Base-by-base conservation (phyloP, 2,113 vertebrate genomes). In the Gila orcuttii region DNA sequence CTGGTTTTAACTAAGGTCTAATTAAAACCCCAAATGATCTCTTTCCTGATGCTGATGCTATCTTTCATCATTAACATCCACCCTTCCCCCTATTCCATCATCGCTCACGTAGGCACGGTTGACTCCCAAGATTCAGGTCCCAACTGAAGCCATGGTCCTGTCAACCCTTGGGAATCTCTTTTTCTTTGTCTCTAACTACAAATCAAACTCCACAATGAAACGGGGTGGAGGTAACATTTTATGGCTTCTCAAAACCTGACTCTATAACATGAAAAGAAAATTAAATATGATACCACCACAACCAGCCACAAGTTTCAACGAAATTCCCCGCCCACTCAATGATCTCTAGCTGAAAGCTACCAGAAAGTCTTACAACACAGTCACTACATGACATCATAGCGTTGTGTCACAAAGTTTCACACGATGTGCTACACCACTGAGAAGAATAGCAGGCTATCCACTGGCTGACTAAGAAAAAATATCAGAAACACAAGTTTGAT, bases 401-500 rank as follows among this genome's bases (percentile, higher is more conserved):
- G 36, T 81, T 85, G 42, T 85, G 79, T 87, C 82, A 87, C 68
- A 71, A 52, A 73, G 73, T 85, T 89, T 87, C 69, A 33, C 55
- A 17, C 2, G 2, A 33, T 19, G 75, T 62, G 79, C 69, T 52
- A 25, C 69, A 59, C 25, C 19, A 50, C 66, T 82, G 69, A 66
- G 9, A 77, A 17, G 60, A 73, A 57, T 42, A 73, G 28, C 31
- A 45, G 76, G 66, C 57, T 79, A 47, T 60, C 42, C 45, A 7
- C 31, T 47, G 4, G 3, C 6, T 73, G 82, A 84, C 21, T 19
- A 17, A 75, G 3, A 15, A 15, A 52, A 69, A 69, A 50, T 52
- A 33, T 42, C 17, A 68, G 59, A 80, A 80, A 80, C 79, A 50
- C 17, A 12, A 69, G 79, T 25, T 59, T 64, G 36, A 25, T 11